phyloP scores from a whole-genome alignment of 2,888 invertebrate genomes.

The Carpatolechia fugitivella region DNA sequence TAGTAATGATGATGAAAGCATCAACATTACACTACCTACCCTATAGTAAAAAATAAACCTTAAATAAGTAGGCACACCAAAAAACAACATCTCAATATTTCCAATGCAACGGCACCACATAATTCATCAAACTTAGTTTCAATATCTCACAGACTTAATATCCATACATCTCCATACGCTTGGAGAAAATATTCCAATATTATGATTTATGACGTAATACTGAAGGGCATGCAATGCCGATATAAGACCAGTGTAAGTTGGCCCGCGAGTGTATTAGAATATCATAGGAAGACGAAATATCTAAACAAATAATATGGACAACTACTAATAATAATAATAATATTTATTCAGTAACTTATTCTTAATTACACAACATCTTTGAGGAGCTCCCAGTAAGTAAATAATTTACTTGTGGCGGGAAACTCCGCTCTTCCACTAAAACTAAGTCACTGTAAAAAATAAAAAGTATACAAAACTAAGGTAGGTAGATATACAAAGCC shows the following conservation, averaged over 20 bases:
- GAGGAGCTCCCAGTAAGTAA: no score
- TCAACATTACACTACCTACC: no score
- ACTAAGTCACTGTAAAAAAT: no score
- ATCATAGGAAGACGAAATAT: background rate
- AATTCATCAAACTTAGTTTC: constrained; percentile 71
- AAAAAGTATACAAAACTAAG: no score
- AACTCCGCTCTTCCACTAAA: no score
- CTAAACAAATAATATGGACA: no score
- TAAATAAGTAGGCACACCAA: background rate
- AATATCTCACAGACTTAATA: constrained; percentile 56
- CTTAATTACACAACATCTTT: no score
- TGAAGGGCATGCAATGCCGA: constrained; percentile 36
- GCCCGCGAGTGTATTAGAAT: background rate
- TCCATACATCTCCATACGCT: constrained; percentile 32
- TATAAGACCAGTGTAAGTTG: constrained; percentile 1
- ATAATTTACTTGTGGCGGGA: no score
- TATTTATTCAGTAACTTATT: no score
- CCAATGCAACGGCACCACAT: constrained; percentile 44
- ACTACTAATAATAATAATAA: no score
- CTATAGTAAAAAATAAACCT: background rate
- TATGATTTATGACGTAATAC: constrained; percentile 71
- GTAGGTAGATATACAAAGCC: no score
- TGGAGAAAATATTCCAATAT: constrained; percentile 68
- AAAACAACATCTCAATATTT: constrained; percentile 36
- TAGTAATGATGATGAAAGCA: no score